Evolutionary conservation across 2,113 vertebrate species (phyloP), one percentile per base, ranked within the genome.

Genomic region (Daphoenositta chrysoptera): DNA sequence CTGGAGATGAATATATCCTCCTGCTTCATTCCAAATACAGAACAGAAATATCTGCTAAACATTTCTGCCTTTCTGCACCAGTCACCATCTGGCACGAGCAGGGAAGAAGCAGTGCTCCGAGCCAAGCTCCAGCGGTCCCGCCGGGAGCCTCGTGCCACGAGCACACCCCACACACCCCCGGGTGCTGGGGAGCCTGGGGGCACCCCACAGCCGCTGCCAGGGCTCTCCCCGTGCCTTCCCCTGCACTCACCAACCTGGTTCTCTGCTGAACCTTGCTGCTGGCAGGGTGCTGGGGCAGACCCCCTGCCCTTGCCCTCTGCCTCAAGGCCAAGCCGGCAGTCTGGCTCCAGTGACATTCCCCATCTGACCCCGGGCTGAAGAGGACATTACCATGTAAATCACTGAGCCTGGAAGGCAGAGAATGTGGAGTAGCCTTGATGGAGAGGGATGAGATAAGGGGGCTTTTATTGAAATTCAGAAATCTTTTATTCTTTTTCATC

Each of bases 11-110:
- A 94, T 97, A 92, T 94, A 97, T 97, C 91, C 96, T 97, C 94
- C 91, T 89, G 94, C 96, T 96, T 95, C 95, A 95, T 96, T 97
- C 96, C 96, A 96, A 97, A 97, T 97, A 97, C 95, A 94, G 95
- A 96, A 95, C 95, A 96, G 95, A 97, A 96, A 97, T 96, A 96
- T 97, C 96, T 97, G 64, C 96, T 96, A 96, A 97, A 97, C 95
- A 97, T 95, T 96, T 96, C 95, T 97, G 96, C 94, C 95, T 96
- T 95, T 97, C 96, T 96, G 93, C 96, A 97, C 96, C 95, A 96
- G 96, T 88, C 96, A 82, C 96, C 96, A 97, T 97, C 96, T 97
- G 96, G 95, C 95, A 91, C 51, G 83, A 89, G 80, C 91, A 19
- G 35, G 80, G 75, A 87, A 92, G 95, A 44, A 84, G 89, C 79